Evolutionary conservation across 2,888 invertebrate species (phyloP).

Genomic region (Mythimna ferrago): DNA sequence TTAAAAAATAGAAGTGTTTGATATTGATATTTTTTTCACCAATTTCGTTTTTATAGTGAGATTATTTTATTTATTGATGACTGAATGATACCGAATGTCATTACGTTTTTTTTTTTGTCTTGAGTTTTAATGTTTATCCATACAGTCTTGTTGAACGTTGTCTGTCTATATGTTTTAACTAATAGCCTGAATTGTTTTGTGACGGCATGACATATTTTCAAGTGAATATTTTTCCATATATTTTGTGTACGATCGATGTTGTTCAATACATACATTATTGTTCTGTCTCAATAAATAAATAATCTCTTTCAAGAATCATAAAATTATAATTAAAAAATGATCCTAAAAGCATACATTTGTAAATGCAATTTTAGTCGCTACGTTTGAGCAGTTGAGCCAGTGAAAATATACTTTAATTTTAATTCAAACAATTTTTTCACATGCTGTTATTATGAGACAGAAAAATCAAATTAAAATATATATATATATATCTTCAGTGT

Average conservation of each 20-base stretch:
- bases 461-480: neutral
- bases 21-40: conserved; percentile 63
- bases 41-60: conserved; percentile 78
- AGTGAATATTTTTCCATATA: conserved; percentile 64
- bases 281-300: conserved; percentile 80
- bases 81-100: conserved; percentile 51
- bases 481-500: neutral
- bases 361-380: conserved; percentile 81
- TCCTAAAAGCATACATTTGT: conserved; percentile 81
- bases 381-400: conserved; percentile 77
- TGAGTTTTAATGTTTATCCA: conserved; percentile 59
- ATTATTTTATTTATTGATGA: conserved; percentile 87
- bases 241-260: conserved; percentile 64
- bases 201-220: conserved; percentile 79
- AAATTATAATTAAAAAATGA: conserved; percentile 67
- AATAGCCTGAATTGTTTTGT: conserved; percentile 84
- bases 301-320: conserved; percentile 80
- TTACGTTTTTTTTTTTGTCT: conserved; percentile 57
- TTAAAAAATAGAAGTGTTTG: too few species aligned
- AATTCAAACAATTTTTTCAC: neutral
- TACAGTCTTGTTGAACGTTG: conserved; percentile 74
- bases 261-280: conserved; percentile 57
- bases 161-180: conserved; percentile 84
- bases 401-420: conserved; percentile 38
- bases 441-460: conserved; percentile 24